Evolutionary conservation across 2,888 invertebrate species (phyloP), one percentile per base, ranked within the genome.

Genomic region (Drosophila nr. perissopoda): DNA sequence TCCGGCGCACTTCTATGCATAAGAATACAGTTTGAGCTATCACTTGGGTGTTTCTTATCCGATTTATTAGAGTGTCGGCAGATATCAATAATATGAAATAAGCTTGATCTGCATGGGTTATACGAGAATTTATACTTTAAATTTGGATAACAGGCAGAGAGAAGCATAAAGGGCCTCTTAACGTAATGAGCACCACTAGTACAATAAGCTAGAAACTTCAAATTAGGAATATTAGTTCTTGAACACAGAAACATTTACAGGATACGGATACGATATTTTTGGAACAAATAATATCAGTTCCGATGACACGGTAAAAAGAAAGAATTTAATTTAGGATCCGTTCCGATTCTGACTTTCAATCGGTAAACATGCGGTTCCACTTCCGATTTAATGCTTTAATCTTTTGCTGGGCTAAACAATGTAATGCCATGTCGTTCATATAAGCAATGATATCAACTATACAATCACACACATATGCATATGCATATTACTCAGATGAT

Each of bases 401-500:
- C 25, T 25, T 4, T 45, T 25, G 7, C 13, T 6, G 13, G 21
- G 42, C 21, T 10, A 10, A 10, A 31, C 31, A 31, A 31, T 31
- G 31, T 3, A 8, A 8, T 10, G 8, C 8, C 31, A 31, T 10
- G 13, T 45, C 7, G 8, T 25, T 25, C 25, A 45, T 25, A 25
- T 25, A 4, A 25, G 4, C 4, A 25, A 45, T 16, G 45, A 45
- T 45, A 45, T 25, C 8, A 45, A 16, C 4, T 16, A 16, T 10
- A 27, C 18, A 27, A n/a, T n/a, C n/a, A n/a, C n/a, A 16, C 29
- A 7, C 40, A 31, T 36, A 18, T 8, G 18, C 29, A 40, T 33
- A n/a, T n/a, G 25, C 33, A 48, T 45, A 21, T 66, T 42, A 74
- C 60, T 57, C 58, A 54, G 42, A 59, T 65, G 25, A 16, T 36